Evolutionary conservation across 2,797 vertebrate species (phyloP).

Genomic region (Tapera naevia): DNA sequence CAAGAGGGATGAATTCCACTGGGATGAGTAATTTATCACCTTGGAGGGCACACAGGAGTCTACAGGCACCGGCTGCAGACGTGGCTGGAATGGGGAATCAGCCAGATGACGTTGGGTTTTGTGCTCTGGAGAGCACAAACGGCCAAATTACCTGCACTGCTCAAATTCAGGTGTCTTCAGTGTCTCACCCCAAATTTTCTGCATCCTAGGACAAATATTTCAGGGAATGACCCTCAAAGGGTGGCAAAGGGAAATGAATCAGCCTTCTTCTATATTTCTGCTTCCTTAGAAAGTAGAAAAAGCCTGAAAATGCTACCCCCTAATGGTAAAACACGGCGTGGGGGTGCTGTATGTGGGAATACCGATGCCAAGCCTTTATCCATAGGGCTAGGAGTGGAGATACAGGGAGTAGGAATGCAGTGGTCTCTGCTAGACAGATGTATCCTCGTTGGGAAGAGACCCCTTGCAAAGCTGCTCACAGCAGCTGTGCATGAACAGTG

Average conservation of each 20-base stretch:
- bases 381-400: no score
- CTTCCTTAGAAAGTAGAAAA: not conserved
- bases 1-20: not conserved
- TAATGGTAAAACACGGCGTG: not conserved
- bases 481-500: fast-evolving
- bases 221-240: not conserved
- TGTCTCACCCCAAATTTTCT: not conserved
- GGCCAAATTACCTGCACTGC: not conserved
- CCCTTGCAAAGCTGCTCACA: fast-evolving
- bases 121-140: not conserved
- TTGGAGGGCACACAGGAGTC: not conserved
- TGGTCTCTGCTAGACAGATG: not conserved
- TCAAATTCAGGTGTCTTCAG: not conserved
- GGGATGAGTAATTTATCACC: not conserved
- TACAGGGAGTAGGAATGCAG: fast-evolving
- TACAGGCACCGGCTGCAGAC: not conserved
- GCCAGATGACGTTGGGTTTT: not conserved
- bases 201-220: not conserved
- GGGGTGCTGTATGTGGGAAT: not conserved
- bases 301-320: conserved; percentile 33
- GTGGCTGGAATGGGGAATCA: not conserved
- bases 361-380: not conserved
- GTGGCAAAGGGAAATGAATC: not conserved
- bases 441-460: no score
- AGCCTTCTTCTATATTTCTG: not conserved